A percentile compares a stretch with the other conserved stretches of the same genome.
These are phyloP conservation scores for Zaprionus kolodkinae DNA, from an alignment of 1,140 invertebrate genomes.

Conservation along the genomic window DNA sequence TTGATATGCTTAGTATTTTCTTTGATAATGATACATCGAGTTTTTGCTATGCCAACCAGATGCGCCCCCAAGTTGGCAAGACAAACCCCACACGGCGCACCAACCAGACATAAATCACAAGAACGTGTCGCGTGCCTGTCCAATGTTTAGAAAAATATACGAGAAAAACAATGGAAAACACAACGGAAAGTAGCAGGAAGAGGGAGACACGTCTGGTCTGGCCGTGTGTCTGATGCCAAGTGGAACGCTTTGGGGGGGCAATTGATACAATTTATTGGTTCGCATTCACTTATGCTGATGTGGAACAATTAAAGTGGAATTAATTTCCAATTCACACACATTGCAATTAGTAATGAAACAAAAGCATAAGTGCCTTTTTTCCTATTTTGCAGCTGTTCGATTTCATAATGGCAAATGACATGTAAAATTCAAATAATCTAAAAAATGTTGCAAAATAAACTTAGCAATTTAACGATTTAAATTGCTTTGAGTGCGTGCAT, in stretches of 20 bases:
- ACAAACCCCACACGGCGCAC: constrained; percentile 38
- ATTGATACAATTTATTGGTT: constrained; percentile 61
- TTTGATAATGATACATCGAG: constrained; percentile 35
- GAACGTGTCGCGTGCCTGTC: constrained; percentile 63
- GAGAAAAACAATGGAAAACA: constrained; percentile 35
- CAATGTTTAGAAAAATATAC: constrained; percentile 32
- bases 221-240: constrained; percentile 34
- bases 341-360: constrained; percentile 7
- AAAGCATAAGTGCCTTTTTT: neutral
- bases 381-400: constrained; percentile 62
- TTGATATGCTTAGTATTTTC: constrained; percentile 38
- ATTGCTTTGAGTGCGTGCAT: constrained; percentile 62
- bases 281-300: constrained; percentile 34
- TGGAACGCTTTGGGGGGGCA: constrained; percentile 33
- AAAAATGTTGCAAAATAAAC: constrained; percentile 59
- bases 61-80: neutral
- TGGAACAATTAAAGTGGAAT: constrained; percentile 50
- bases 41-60: constrained; percentile 43
- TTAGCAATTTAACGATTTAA: constrained; percentile 71
- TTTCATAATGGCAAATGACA: constrained; percentile 50
- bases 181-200: constrained; percentile 3
- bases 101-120: constrained; percentile 70
- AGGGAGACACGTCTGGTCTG: constrained; percentile 3
- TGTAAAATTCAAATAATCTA: constrained; percentile 60
- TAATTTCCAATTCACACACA: constrained; percentile 14